These are phyloP conservation scores for Esox niger DNA, from an alignment of 2,113 vertebrate genomes.

Conservation along the genomic window DNA sequence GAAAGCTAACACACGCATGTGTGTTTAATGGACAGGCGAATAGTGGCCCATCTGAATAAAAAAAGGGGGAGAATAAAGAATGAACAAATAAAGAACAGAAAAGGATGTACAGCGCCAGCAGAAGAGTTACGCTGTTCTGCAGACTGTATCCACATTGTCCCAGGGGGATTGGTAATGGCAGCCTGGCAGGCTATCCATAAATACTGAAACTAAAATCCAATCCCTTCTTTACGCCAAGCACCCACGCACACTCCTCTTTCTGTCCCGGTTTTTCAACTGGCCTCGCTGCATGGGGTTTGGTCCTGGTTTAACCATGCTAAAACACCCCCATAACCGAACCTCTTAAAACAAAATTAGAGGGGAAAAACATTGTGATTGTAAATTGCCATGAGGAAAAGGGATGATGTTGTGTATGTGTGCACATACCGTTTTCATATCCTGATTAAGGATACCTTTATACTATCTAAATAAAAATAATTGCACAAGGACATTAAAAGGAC, in stretches of 20 bases:
- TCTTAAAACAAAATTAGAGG: not conserved
- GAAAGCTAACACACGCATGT: constrained; percentile 60
- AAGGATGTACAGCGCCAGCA: constrained; percentile 49
- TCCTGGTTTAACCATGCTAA: not conserved
- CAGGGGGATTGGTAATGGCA: constrained; percentile 46
- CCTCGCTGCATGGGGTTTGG: constrained; percentile 23
- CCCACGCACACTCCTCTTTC: not conserved
- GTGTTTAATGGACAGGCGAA: constrained; percentile 28
- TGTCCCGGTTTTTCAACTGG: constrained; percentile 12
- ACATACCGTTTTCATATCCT: no score
- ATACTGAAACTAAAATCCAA: not conserved
- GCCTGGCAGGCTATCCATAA: not conserved
- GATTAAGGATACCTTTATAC: no score
- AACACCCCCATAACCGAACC: not conserved
- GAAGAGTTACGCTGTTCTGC: constrained; percentile 49
- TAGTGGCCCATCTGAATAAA: constrained; percentile 61
- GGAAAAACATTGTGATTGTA: not conserved
- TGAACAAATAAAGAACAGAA: not conserved
- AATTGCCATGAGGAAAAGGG: not conserved
- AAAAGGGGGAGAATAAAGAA: constrained; percentile 30
- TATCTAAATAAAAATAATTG: no score
- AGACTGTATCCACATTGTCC: no score
- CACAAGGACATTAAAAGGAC: no score
- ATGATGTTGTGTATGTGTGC: not conserved
- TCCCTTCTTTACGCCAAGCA: not conserved